phyloP scores from a whole-genome alignment of 2,888 invertebrate genomes.

The Eristalis arbustorum region DNA sequence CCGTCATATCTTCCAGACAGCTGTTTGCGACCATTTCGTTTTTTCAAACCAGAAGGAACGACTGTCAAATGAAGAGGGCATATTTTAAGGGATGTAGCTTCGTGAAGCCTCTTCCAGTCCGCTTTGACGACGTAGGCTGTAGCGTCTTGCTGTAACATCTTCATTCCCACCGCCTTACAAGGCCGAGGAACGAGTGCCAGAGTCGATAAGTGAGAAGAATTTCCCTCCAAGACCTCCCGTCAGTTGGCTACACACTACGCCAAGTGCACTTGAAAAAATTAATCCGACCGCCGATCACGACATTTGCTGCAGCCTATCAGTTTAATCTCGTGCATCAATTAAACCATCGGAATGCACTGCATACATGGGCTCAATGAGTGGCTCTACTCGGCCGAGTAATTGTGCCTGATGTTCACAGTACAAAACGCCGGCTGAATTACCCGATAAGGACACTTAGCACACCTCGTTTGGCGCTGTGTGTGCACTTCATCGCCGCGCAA shows the following conservation, averaged over 20 bases:
- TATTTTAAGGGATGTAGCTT: too few relatives aligned
- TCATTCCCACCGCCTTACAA: too few relatives aligned
- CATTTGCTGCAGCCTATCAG: neutral
- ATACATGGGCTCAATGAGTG: neutral
- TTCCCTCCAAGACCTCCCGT: neutral
- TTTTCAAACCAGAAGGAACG: too few relatives aligned
- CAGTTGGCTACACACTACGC: neutral
- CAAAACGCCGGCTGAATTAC: neutral
- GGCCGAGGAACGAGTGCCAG: too few relatives aligned
- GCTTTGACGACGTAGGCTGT: too few relatives aligned
- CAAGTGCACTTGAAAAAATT: neutral
- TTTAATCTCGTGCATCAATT: neutral
- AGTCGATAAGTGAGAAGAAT: neutral
- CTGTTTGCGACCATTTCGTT: too few relatives aligned
- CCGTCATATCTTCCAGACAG: too few relatives aligned
- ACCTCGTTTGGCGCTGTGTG: neutral
- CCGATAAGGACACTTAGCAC: neutral
- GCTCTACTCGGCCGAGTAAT: neutral
- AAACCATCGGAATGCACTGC: neutral
- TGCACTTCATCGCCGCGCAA: slow-evolving; percentile 28
- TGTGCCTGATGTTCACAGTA: neutral
- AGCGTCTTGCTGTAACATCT: too few relatives aligned
- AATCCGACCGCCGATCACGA: neutral
- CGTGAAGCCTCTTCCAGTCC: too few relatives aligned
- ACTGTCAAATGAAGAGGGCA: too few relatives aligned